phyloP scores from a whole-genome alignment of 2,113 vertebrate species.

The Nothocercus julius region DNA sequence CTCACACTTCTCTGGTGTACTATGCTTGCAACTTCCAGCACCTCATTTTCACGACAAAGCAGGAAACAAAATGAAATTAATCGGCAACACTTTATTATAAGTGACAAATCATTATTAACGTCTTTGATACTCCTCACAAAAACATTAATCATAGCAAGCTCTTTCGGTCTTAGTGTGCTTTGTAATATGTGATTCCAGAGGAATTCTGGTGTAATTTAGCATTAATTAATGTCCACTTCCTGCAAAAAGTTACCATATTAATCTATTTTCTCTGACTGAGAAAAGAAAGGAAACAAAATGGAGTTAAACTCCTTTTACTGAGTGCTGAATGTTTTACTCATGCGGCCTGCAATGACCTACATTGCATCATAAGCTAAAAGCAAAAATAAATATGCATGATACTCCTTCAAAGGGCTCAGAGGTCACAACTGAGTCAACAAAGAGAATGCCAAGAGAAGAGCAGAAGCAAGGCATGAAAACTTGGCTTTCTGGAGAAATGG shows the following conservation, averaged over 20 bases:
- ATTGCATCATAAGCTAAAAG: neutral
- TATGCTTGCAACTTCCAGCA: constrained; percentile 43
- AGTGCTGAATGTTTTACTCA: constrained; percentile 19
- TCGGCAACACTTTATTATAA: constrained; percentile 62
- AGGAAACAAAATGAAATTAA: constrained; percentile 75
- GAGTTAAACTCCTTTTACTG: neutral
- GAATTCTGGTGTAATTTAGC: constrained; percentile 66
- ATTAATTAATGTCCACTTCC: constrained; percentile 77
- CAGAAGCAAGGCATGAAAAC: neutral
- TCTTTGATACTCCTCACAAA: constrained; percentile 69
- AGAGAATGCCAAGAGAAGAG: neutral
- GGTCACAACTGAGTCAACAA: neutral
- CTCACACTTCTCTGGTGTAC: constrained; percentile 12
- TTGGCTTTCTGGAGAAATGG: neutral
- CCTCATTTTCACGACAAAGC: constrained; percentile 52
- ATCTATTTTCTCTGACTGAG: constrained; percentile 64
- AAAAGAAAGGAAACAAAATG: constrained; percentile 30
- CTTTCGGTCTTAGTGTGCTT: constrained; percentile 56
- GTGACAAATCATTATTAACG: constrained; percentile 78
- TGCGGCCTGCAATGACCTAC: neutral
- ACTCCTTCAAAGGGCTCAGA: neutral
- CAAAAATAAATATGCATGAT: neutral
- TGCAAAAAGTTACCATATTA: constrained; percentile 70
- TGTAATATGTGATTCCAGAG: constrained; percentile 50
- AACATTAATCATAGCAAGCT: constrained; percentile 75